Evolutionary conservation across 2,888 invertebrate species (phyloP).

Genomic region (Dryobota labecula): DNA sequence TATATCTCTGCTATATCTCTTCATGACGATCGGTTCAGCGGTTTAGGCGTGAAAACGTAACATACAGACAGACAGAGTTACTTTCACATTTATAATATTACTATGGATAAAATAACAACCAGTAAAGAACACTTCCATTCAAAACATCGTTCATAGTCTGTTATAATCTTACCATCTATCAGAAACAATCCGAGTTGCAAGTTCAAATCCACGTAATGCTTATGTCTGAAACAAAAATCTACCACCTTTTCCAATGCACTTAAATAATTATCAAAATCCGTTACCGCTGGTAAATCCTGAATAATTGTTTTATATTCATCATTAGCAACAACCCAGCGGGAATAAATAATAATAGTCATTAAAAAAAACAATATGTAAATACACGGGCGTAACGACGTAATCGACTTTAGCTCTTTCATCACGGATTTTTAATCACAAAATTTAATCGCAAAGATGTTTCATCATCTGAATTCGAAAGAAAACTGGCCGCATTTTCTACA

Average conservation of each 20-base stretch:
- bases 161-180: constrained; percentile 72
- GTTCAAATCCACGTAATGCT: constrained; percentile 73
- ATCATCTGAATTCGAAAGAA: constrained; percentile 62
- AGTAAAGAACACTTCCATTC: neutral
- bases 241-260: constrained; percentile 67
- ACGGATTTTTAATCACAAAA: neutral
- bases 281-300: constrained; percentile 65
- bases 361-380: constrained; percentile 4
- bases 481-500: constrained; percentile 67
- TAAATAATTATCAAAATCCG: constrained; percentile 71
- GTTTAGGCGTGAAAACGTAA: too few relatives aligned
- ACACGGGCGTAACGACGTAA: constrained; percentile 8
- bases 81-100: too few relatives aligned
- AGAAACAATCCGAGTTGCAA: constrained; percentile 78
- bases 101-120: constrained; percentile 1
- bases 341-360: constrained; percentile 1
- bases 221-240: constrained; percentile 67
- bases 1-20: too few relatives aligned
- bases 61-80: too few relatives aligned
- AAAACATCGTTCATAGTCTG: too few relatives aligned
- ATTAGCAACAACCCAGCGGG: constrained; percentile 6
- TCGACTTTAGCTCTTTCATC: constrained; percentile 23
- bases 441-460: constrained; percentile 51
- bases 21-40: too few relatives aligned
- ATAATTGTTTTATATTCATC: constrained; percentile 1